A percentile compares a stretch with the other conserved stretches of the same genome.
These are phyloP conservation scores for Phrynocephalus vlangalii DNA, from an alignment of 2,797 vertebrate species.

Conservation along the genomic window DNA sequence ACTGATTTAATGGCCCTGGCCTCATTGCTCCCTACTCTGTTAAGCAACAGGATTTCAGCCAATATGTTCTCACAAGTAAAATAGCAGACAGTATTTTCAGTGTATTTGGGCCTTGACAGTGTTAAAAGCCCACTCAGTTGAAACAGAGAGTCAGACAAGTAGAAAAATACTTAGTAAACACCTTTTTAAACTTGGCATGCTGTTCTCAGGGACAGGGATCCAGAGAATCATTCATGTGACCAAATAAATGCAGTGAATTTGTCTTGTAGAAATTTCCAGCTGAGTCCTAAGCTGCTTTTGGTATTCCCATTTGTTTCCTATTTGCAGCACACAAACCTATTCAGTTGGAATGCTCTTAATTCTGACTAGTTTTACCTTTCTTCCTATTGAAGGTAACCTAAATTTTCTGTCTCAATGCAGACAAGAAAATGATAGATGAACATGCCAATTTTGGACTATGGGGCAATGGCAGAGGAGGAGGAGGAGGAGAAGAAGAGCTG, in stretches of 20 bases:
- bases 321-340: not conserved
- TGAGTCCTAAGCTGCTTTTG: not conserved
- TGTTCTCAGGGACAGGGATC: not conserved
- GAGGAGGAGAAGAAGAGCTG: conserved; percentile 87
- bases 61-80: no score
- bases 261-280: not conserved
- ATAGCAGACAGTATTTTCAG: no score
- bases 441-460: conserved; percentile 80
- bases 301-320: not conserved
- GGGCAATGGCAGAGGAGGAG: conserved; percentile 80
- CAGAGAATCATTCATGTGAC: no score
- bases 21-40: no score
- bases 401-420: conserved; percentile 71
- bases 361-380: not conserved
- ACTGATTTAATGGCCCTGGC: no score
- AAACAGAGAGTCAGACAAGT: no score
- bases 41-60: no score
- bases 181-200: no score
- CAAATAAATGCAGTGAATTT: not conserved
- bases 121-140: no score
- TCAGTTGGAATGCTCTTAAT: not conserved
- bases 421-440: conserved; percentile 80
- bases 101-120: no score
- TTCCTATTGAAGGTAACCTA: not conserved
- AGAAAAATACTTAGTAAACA: not conserved